Evolutionary conservation across 1,140 invertebrate genomes (phyloP).

Genomic region (Heliconius eleuchia): DNA sequence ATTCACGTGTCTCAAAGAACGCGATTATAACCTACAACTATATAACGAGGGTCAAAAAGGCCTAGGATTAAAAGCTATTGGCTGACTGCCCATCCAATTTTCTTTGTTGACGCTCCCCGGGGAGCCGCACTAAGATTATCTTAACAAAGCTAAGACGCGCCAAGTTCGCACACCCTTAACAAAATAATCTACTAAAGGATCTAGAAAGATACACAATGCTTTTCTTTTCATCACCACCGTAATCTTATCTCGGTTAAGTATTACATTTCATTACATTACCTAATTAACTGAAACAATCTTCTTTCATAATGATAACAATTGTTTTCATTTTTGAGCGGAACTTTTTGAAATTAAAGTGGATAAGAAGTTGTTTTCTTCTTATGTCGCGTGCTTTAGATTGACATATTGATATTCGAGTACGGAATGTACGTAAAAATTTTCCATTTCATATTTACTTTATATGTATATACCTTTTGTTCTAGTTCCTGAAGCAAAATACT

Average conservation of each 20-base stretch:
- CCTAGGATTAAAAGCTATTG: constrained; percentile 77
- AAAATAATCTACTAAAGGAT: constrained; percentile 68
- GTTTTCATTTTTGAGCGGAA: background rate
- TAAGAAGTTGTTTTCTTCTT: background rate
- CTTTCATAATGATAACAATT: background rate
- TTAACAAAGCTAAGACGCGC: constrained; percentile 74
- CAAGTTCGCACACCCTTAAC: constrained; percentile 65
- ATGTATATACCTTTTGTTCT: background rate
- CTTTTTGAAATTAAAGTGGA: background rate
- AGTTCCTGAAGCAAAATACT: constrained; percentile 14
- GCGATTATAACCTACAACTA: constrained; percentile 70
- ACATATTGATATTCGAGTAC: background rate
- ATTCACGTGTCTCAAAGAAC: constrained; percentile 54
- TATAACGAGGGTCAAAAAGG: constrained; percentile 77
- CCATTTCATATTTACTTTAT: background rate
- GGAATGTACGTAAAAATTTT: background rate
- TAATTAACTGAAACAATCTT: constrained; percentile 31
- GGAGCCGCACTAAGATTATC: constrained; percentile 75
- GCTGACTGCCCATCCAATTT: constrained; percentile 80
- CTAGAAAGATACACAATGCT: constrained; percentile 56
- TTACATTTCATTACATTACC: constrained; percentile 33
- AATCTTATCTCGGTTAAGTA: constrained; percentile 31
- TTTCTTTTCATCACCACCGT: constrained; percentile 30
- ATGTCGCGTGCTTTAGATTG: background rate
- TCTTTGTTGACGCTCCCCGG: constrained; percentile 77